A percentile compares a stretch with the other conserved stretches of the same genome.
Conservation (phyloP, 2,113 vertebrate species). For the Chrysemys picta region DNA sequence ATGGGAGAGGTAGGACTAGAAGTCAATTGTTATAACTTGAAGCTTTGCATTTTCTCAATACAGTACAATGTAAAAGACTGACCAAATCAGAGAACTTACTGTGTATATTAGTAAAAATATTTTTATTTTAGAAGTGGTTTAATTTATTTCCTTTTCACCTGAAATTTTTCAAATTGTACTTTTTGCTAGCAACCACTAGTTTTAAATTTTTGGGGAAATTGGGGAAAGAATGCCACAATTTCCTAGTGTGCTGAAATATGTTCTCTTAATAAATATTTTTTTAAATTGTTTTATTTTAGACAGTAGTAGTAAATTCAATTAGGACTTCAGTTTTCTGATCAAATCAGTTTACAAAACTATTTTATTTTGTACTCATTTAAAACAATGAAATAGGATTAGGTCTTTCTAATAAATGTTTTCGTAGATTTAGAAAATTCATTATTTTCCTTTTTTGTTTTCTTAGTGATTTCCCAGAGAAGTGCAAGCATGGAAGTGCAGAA, state of each 20-base stretch:
- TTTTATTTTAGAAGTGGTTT: not conserved
- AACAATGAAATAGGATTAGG: not conserved
- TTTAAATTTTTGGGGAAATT: not conserved
- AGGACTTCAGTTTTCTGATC: not conserved
- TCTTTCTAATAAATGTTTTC: accelerated
- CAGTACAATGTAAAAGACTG: not conserved
- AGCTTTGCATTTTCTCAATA: not conserved
- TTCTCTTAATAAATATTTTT: not conserved
- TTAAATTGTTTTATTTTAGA: not conserved
- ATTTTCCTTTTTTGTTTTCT: not conserved
- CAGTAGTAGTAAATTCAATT: not conserved
- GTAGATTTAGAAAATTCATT: not conserved
- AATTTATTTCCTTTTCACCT: not conserved
- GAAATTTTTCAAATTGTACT: not conserved
- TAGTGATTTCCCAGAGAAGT: not conserved
- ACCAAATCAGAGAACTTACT: not conserved
- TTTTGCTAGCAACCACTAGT: not conserved
- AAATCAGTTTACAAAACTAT: not conserved
- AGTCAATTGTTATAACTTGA: not conserved
- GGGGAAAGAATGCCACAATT: not conserved
- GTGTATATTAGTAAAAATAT: not conserved
- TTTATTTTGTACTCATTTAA: not conserved
- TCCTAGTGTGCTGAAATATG: not conserved
- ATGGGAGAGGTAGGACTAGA: not conserved
- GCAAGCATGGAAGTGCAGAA: not conserved